These are phyloP conservation scores for Microdon myrmicae DNA, from an alignment of 2,888 invertebrate species.

Conservation along the genomic window DNA sequence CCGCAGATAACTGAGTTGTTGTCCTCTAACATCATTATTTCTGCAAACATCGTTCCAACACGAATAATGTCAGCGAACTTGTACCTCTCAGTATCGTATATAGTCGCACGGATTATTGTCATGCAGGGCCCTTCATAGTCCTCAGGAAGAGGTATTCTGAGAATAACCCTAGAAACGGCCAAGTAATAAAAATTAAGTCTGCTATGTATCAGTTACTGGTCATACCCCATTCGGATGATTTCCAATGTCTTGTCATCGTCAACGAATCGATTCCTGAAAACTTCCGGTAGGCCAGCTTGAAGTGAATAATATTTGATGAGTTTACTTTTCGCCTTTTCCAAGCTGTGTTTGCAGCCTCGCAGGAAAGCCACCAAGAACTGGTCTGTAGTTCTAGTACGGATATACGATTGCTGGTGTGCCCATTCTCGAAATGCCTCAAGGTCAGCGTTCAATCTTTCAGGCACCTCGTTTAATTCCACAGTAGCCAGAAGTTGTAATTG, in stretches of 20 bases:
- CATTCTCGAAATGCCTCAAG: constrained; percentile 68
- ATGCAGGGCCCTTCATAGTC: constrained; percentile 68
- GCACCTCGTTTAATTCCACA: constrained; percentile 68
- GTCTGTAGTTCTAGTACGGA: constrained; percentile 66
- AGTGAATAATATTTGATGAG: constrained; percentile 71
- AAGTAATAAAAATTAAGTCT: neutral
- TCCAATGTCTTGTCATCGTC: constrained; percentile 60
- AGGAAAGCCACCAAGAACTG: constrained; percentile 69
- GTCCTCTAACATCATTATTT: constrained; percentile 73
- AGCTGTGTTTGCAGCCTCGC: constrained; percentile 69
- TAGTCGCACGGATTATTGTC: constrained; percentile 69
- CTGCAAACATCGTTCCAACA: constrained; percentile 72
- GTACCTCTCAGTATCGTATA: constrained; percentile 68
- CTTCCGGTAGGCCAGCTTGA: constrained; percentile 69
- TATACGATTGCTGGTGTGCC: constrained; percentile 68
- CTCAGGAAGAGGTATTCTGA: constrained; percentile 60
- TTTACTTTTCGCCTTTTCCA: constrained; percentile 70
- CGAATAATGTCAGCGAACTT: constrained; percentile 70
- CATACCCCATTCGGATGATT: constrained; percentile 62
- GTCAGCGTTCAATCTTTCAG: constrained; percentile 61
- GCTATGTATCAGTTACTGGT: neutral
- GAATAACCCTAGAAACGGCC: constrained; percentile 54
- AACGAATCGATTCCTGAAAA: constrained; percentile 66
- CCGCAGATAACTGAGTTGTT: constrained; percentile 72
- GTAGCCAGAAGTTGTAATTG: constrained; percentile 58